phyloP scores from a whole-genome alignment of 2,113 vertebrate genomes.

The Dolichotis patagonum region DNA sequence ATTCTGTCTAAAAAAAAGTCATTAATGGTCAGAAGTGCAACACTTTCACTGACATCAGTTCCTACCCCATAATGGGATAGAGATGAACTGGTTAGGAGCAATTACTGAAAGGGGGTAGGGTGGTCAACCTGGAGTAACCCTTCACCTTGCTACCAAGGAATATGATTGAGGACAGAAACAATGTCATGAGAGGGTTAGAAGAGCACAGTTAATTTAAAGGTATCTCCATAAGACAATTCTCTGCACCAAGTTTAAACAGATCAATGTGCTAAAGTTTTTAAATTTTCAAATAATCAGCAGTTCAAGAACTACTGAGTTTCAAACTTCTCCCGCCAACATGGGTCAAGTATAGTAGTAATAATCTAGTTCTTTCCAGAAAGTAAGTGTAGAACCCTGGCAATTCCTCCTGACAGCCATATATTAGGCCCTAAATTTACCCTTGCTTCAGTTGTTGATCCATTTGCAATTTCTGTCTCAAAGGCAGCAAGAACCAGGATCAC shows the following conservation, averaged over 20 bases:
- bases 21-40: neutral
- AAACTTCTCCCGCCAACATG: slow-evolving; percentile 55
- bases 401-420: slow-evolving; percentile 92
- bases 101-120: neutral
- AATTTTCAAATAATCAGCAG: slow-evolving; percentile 77
- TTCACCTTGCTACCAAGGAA: slow-evolving; percentile 47
- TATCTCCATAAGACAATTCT: neutral
- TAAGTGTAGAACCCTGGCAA: slow-evolving; percentile 91
- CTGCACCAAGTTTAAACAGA: neutral
- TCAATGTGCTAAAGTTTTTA: slow-evolving; percentile 68
- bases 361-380: slow-evolving; percentile 92
- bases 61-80: neutral
- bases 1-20: neutral
- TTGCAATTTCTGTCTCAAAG: slow-evolving; percentile 95
- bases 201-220: slow-evolving; percentile 18
- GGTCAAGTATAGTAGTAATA: slow-evolving; percentile 59
- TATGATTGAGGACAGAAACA: slow-evolving; percentile 57
- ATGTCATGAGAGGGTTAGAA: slow-evolving; percentile 47
- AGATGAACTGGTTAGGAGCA: neutral
- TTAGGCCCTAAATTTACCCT: slow-evolving; percentile 94
- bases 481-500: slow-evolving; percentile 93
- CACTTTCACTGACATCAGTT: neutral
- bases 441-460: slow-evolving; percentile 95
- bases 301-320: slow-evolving; percentile 70
- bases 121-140: slow-evolving; percentile 58